Conservation (phyloP, 2,888 invertebrate genomes). For the Megalurothrips usitatus region DNA sequence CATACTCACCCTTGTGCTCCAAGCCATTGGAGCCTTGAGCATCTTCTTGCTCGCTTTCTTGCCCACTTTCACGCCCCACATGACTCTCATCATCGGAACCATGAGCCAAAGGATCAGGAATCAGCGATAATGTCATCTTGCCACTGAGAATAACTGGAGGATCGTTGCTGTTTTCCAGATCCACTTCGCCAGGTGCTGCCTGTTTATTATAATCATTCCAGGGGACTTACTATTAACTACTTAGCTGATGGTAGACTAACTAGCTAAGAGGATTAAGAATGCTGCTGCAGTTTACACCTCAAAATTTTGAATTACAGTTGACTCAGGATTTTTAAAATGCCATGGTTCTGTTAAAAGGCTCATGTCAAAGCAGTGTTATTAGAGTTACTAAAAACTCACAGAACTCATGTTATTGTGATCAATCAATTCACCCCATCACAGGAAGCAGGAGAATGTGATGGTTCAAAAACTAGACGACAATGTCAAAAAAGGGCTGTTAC, state of each 20-base stretch:
- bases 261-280: constrained; percentile 1
- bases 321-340: background rate
- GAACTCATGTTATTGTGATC: constrained; percentile 17
- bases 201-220: constrained; percentile 14
- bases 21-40: constrained; percentile 6
- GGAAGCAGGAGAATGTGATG: constrained; percentile 6
- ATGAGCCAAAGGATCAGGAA: constrained; percentile 17
- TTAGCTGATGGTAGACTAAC: background rate
- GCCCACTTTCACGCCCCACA: constrained; percentile 2
- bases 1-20: constrained; percentile 20
- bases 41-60: constrained; percentile 17
- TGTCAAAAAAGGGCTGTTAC: background rate
- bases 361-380: background rate
- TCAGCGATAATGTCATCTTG: constrained; percentile 24
- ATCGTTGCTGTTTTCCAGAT: constrained; percentile 21
- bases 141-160: constrained; percentile 26
- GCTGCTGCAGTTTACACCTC: background rate
- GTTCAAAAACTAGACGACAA: background rate
- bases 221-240: constrained; percentile 20
- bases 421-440: background rate
- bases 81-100: constrained; percentile 18
- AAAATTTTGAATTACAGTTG: background rate
- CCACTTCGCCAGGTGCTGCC: constrained; percentile 15
- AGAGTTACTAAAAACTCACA: constrained; percentile 11
- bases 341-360: constrained; percentile 8